Conservation (phyloP, 2,797 vertebrate species). For the Mus spretus region DNA sequence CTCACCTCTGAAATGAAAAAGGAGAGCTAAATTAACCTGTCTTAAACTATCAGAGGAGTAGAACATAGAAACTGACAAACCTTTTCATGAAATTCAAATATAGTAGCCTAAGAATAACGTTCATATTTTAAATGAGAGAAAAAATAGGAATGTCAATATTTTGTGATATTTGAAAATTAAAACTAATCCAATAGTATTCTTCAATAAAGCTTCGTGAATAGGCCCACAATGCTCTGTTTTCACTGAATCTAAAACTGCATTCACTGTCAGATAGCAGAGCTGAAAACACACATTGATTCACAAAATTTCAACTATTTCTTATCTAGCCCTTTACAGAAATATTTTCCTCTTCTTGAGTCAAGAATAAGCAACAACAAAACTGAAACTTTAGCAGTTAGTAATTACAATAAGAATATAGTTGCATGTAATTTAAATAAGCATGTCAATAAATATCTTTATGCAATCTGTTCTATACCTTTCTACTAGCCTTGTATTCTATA, state of each 20-base stretch:
- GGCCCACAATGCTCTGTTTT: background rate
- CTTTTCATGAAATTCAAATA: background rate
- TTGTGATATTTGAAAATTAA: slow-evolving; percentile 7
- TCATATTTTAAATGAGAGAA: background rate
- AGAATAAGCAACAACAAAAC: background rate
- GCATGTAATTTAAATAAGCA: slow-evolving; percentile 6
- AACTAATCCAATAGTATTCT: background rate
- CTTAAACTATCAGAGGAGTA: background rate
- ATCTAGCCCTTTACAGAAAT: background rate
- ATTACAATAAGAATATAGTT: background rate
- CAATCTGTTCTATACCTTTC: background rate
- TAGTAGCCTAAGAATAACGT: background rate
- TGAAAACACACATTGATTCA: background rate
- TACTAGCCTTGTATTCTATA: background rate
- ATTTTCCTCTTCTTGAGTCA: background rate
- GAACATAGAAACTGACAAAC: background rate
- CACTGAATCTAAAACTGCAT: background rate
- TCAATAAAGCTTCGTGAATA: background rate
- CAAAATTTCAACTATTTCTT: slow-evolving; percentile 5
- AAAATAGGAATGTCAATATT: background rate
- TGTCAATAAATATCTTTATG: background rate
- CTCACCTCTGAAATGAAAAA: slow-evolving; percentile 30
- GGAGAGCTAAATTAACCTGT: slow-evolving; percentile 6
- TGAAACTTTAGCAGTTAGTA: background rate
- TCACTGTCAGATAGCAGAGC: background rate